Base-by-base conservation (phyloP, 2,113 vertebrate species). In the Leucopternis melanops region DNA sequence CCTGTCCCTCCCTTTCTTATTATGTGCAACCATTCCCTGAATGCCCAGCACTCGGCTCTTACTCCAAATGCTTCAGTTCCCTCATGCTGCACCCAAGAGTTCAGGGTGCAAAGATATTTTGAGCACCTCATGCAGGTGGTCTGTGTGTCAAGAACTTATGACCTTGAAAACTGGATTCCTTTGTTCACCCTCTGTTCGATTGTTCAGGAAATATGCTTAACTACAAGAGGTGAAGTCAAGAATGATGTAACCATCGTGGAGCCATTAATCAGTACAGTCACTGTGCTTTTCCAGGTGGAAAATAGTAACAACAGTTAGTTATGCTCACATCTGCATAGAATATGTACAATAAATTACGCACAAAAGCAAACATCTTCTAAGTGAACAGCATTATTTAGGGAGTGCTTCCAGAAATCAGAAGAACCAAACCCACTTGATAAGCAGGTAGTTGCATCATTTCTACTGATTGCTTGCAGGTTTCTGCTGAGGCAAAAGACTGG, bases 211-310 rank as follows among this genome's bases (percentile, higher is more conserved):
- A 61, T 91, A 42, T 10, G 15, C 45, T 82, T 81, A 85, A 82
- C 36, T 93, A 29, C 42, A 75, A 90, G 44, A 9, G 36, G 49
- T 59, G 49, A 91, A 85, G 66, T 95, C 72, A 92, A 57, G 81
- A 91, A 85, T 96, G 93, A 91, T 92, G 95, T 96, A 86, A 96
- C 95, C 19, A 5, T 90, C 44, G 44, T 57, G 31, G 34, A 94
- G 16, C 57, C 70, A 90, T 95, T 95, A 95, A 95, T 97, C 89
- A 94, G 78, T 42, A 36, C 3, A 79, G 61, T 78, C 47, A 55
- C 34, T 89, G 47, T 92, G 83, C 70, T 93, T 85, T 94, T 96
- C 92, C 93, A 96, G 93, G 92, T 91, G 95, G 93, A 91, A 96
- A 95, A 88, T 54, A 54, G 44, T 90, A 93, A 90, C 74, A 86